These are phyloP conservation scores for Ophioninae sp. DNA, from an alignment of 2,888 invertebrate species.

Conservation along the genomic window DNA sequence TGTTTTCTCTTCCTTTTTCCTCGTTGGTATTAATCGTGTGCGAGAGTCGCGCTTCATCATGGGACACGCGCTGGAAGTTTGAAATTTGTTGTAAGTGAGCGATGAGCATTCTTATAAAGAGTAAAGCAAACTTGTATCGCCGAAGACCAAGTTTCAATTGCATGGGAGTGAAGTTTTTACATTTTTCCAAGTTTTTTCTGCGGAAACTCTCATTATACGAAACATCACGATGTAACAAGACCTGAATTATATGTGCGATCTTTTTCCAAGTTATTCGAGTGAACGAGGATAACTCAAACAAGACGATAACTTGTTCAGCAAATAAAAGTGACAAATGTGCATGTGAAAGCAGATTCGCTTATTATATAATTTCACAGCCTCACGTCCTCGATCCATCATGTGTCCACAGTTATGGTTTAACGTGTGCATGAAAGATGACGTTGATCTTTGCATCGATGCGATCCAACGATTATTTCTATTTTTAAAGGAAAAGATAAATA, in stretches of 20 bases:
- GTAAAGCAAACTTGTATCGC: neutral
- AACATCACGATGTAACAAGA: conserved; percentile 39
- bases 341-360: conserved; percentile 43
- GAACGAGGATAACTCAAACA: conserved; percentile 15
- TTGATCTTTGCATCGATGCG: neutral
- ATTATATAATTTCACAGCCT: conserved; percentile 43
- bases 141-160: neutral
- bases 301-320: conserved; percentile 32
- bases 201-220: conserved; percentile 5
- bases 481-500: no score
- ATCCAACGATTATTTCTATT: no score
- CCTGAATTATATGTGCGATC: conserved; percentile 21
- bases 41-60: neutral
- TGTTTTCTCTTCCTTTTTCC: neutral
- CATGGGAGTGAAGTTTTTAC: neutral
- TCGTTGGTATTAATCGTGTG: neutral
- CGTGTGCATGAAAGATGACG: conserved; percentile 54
- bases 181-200: neutral
- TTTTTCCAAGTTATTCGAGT: conserved; percentile 29
- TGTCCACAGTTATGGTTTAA: conserved; percentile 22
- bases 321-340: conserved; percentile 53
- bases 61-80: conserved; percentile 19
- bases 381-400: conserved; percentile 25
- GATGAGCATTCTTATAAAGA: neutral
- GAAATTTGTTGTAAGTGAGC: neutral